Evolutionary conservation across 2,113 vertebrate genomes (phyloP), one percentile per base, ranked within the genome.

Genomic region (Nematolebias whitei): DNA sequence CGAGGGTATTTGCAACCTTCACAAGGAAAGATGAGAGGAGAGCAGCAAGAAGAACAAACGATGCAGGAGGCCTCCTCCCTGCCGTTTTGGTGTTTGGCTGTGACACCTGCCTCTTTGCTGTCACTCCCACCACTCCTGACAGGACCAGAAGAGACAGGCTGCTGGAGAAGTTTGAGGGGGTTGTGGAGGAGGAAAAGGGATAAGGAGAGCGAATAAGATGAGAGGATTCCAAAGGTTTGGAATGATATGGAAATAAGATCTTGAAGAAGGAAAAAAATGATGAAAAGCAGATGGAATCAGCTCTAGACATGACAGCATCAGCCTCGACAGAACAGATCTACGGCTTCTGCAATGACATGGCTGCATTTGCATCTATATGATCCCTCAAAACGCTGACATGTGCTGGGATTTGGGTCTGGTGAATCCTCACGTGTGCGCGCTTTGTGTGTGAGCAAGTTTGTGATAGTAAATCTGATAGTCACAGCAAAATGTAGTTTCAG

Each of bases 301-400:
- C 64, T 29, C 49, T 18, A 65, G 80, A 89, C 81, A 75, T 81
- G 83, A 88, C 87, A 85, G 76, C 82, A 71, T 71, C 68, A 71
- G 76, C 63, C 71, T 51, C 10, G 66, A 78, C 70, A 74, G 79
- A 20, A 40, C 40, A 76, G 68, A 85, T 87, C 74, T 68, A 78
- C 56, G 26, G 75, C 62, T 78, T 63, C 68, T 72, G 71, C 78
- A 86, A 85, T 87, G 89, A 88, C 84, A 87, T 22, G 74, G 74
- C 69, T 26, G 66, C 79, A 87, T 89, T 89, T 88, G 85, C 88
- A 90, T 87, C 80, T 82, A 88, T 87, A 88, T 87, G 86, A 89
- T 88, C 78, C 84, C 80, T 82, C 77, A 80, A 87, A 91, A 84
- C 1, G 60, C 80, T 86, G 82, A 83, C 77, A 85, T 60, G 74